A percentile compares a stretch with the other conserved stretches of the same genome.
Conservation (phyloP, 2,797 vertebrate species). For the Iguana delicatissima region DNA sequence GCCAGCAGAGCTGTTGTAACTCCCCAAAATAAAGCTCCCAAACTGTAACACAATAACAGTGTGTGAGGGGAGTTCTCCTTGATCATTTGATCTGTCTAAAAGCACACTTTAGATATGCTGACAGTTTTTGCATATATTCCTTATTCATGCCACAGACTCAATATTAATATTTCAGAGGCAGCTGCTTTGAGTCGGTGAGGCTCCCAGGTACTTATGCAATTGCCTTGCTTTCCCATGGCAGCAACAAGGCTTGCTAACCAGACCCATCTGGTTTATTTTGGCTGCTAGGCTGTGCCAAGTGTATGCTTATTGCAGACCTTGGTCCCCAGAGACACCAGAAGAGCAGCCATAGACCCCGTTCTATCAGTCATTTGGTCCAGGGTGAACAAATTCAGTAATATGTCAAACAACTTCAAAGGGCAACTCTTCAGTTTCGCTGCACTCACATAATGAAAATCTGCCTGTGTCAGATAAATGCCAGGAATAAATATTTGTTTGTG, state of each 20-base stretch:
- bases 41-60: neutral
- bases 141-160: slow-evolving; percentile 7
- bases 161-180: slow-evolving; percentile 25
- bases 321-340: neutral
- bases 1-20: too few species aligned
- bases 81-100: neutral
- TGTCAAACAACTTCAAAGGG: slow-evolving; percentile 5
- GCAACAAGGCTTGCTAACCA: slow-evolving; percentile 4
- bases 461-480: neutral
- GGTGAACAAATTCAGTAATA: neutral
- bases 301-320: neutral
- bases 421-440: neutral
- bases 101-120: neutral
- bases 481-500: slow-evolving; percentile 9
- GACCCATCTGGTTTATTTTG: neutral
- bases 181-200: neutral
- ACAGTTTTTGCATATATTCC: neutral
- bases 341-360: neutral
- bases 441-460: neutral
- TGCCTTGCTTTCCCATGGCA: neutral
- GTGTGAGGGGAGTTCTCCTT: too few species aligned
- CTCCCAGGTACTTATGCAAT: neutral
- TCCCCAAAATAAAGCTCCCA: too few species aligned
- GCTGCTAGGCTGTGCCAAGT: neutral
- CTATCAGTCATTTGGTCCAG: neutral